Percentiles rank a stretch among this genome's conserved stretches.
phyloP scores from a whole-genome alignment of 2,797 vertebrate genomes.

The Steatocranus sp. region DNA sequence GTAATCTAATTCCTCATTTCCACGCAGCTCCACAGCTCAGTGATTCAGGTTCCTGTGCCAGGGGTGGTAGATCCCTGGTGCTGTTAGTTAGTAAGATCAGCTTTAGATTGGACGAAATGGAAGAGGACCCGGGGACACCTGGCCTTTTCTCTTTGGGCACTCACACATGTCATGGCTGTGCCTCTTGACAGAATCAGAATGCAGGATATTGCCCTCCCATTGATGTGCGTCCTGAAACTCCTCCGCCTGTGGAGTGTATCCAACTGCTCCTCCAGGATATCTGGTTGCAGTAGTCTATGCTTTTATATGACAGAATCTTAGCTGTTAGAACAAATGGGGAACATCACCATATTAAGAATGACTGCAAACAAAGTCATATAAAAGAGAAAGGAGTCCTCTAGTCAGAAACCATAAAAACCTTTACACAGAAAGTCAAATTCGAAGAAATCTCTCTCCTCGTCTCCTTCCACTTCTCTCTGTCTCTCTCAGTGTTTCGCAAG shows the following conservation, averaged over 20 bases:
- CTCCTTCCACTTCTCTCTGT: conserved; percentile 14
- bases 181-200: conserved; percentile 56
- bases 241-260: conserved; percentile 29
- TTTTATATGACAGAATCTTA: not conserved
- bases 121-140: conserved; percentile 44
- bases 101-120: conserved; percentile 10
- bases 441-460: conserved; percentile 30
- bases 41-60: conserved; percentile 54
- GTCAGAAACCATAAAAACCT: conserved; percentile 42
- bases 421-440: conserved; percentile 38
- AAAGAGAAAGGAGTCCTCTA: conserved; percentile 1
- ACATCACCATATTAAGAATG: conserved; percentile 26
- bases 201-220: conserved; percentile 69
- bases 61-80: conserved; percentile 48
- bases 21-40: conserved; percentile 52
- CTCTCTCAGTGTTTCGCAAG: conserved; percentile 12
- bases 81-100: conserved; percentile 53
- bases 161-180: conserved; percentile 59
- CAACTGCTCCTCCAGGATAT: conserved; percentile 1
- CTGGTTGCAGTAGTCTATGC: not conserved
- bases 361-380: not conserved
- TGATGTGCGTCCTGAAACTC: conserved; percentile 54
- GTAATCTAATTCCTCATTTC: conserved; percentile 32
- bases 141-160: conserved; percentile 68
- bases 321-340: not conserved